These are phyloP conservation scores for Mus spretus DNA, from an alignment of 2,797 vertebrate genomes.

Conservation along the genomic window DNA sequence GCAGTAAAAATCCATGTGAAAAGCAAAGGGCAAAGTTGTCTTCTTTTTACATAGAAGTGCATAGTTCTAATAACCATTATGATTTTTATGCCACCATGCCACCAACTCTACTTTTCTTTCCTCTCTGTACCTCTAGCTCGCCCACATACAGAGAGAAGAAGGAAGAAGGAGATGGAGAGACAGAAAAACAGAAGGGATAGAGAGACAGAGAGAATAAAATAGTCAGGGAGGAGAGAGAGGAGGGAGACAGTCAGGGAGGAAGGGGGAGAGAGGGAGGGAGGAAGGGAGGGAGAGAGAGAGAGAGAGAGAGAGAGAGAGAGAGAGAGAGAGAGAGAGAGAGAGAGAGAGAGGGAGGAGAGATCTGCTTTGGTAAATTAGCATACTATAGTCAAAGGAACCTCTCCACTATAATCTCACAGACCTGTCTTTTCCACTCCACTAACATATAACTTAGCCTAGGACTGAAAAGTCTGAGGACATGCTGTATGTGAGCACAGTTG, in stretches of 20 bases:
- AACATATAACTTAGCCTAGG: not conserved
- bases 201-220: not conserved
- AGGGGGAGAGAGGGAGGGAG: rapidly evolving
- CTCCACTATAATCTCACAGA: not conserved
- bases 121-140: not conserved
- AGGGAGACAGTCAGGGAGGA: not conserved
- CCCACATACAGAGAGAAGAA: not conserved
- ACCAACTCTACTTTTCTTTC: not conserved
- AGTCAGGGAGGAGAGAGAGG: not conserved
- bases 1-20: not conserved
- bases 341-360: not conserved
- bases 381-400: not conserved
- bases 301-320: not conserved
- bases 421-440: not conserved
- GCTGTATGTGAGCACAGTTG: rapidly evolving
- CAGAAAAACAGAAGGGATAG: not conserved
- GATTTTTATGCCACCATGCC: not conserved
- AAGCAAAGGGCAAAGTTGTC: not conserved
- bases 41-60: not conserved
- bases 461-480: not conserved
- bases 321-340: too few species aligned
- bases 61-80: not conserved
- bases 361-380: not conserved
- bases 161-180: too few species aligned
- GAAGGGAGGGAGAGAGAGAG: not conserved